Base-by-base conservation (phyloP, 1,140 invertebrate species). In the Drosophila varians region DNA sequence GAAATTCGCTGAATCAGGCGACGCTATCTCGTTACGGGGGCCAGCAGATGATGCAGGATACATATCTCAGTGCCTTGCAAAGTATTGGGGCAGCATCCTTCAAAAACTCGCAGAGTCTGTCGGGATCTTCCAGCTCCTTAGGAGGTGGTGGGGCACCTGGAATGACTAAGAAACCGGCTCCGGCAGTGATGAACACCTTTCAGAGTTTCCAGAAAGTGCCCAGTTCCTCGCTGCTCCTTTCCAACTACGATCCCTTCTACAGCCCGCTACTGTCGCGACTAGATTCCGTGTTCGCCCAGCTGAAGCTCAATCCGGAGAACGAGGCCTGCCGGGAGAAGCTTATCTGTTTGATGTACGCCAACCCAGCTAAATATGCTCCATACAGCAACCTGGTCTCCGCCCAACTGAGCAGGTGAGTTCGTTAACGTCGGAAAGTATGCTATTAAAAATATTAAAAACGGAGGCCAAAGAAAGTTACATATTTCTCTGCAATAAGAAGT, bases 321-420 rank as follows among this genome's bases (percentile, higher is more conserved):
- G 96, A 96, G 87, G 92, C 92, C 0, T 97, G 96, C 76, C 91
- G 95, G n/a, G 95, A 97, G 76, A 94, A 95, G 75, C 93, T 96
- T 1, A 95, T 97, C 3, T 97, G 96, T 82, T 92, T 96, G 53
- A 97, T 97, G 95, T 97, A 97, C 89, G 93, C 95, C 18, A 95
- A 94, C 78, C 96, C 96, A 1, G 96, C 96, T 2, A 95, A 96
- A 77, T 97, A 95, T 90, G 96, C 96, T 0, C 96, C 96, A 0
- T 97, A 96, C 75, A 96, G 96, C 53, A 97, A 97, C 87, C 92
- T 97, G n/a, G 94, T 97, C 1, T 97, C 96, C 1, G 96, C 96
- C 0, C 96, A 97, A 79, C 90, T 97, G 19, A 96, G 96, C 91
- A 94, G 95, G 95, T 96, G 92, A 92, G 91, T 89, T 43, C 7